Percentiles rank a stretch among this genome's conserved stretches.
phyloP scores from a whole-genome alignment of 1,140 invertebrate genomes.

The Papilio xuthus region DNA sequence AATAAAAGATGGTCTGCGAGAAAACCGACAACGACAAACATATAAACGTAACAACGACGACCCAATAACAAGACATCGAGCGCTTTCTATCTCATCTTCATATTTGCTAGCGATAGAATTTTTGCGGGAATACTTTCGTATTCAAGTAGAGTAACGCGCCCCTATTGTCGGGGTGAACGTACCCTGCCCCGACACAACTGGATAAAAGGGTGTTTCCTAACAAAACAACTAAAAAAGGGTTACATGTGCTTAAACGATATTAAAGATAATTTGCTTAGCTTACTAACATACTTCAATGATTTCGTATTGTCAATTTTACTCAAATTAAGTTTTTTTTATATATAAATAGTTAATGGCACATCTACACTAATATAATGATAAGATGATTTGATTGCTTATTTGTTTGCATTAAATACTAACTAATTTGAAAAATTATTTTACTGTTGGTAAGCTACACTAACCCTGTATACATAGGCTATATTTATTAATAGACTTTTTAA shows the following conservation, averaged over 20 bases:
- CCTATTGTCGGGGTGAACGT: slow-evolving; percentile 52
- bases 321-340: no score
- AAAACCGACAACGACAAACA: slow-evolving; percentile 16
- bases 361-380: no score
- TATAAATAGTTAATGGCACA: no score
- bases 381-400: no score
- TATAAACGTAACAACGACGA: slow-evolving; percentile 36
- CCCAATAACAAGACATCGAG: slow-evolving; percentile 43
- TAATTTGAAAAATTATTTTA: no score
- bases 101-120: slow-evolving; percentile 52
- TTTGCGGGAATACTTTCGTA: slow-evolving; percentile 60
- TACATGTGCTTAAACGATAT: not conserved
- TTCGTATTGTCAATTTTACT: not conserved
- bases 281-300: slow-evolving; percentile 4
- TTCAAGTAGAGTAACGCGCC: slow-evolving; percentile 50
- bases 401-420: no score
- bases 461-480: no score
- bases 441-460: no score
- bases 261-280: not conserved
- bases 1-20: slow-evolving; percentile 31
- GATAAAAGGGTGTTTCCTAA: slow-evolving; percentile 14
- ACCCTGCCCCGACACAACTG: slow-evolving; percentile 37
- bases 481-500: no score
- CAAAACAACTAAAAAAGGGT: slow-evolving; percentile 23
- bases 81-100: slow-evolving; percentile 51